Evolutionary conservation across 2,888 invertebrate genomes (phyloP).

Genomic region (Alsophila aescularia): DNA sequence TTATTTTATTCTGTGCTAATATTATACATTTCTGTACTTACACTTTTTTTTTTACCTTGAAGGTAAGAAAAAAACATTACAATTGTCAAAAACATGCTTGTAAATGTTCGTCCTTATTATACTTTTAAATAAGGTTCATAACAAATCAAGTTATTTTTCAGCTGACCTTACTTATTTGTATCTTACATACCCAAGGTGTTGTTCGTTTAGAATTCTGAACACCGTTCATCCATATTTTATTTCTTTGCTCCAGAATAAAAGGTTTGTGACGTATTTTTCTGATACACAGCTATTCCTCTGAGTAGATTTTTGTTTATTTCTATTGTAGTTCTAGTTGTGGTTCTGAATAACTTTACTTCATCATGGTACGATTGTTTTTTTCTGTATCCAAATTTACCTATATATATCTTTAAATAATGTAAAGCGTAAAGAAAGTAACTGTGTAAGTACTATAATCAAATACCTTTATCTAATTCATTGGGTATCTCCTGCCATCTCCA

Average conservation of each 20-base stretch:
- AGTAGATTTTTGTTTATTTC: not conserved
- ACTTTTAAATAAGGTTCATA: slow-evolving; percentile 10
- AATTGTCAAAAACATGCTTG: too few species aligned
- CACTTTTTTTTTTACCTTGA: too few species aligned
- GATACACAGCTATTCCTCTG: slow-evolving; percentile 3
- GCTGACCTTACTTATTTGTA: slow-evolving; percentile 31
- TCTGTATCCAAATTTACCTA: too few species aligned
- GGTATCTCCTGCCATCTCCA: not conserved
- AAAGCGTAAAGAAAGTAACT: too few species aligned
- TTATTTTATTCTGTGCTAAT: too few species aligned
- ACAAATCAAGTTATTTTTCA: slow-evolving; percentile 5
- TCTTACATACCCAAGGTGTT: slow-evolving; percentile 30
- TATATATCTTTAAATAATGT: too few species aligned
- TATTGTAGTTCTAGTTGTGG: too few species aligned
- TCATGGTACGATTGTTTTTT: too few species aligned
- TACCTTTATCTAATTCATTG: not conserved
- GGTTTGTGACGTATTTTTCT: slow-evolving; percentile 23
- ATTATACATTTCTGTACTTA: too few species aligned
- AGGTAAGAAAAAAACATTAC: too few species aligned
- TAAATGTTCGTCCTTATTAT: slow-evolving; percentile 6
- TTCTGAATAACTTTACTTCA: too few species aligned
- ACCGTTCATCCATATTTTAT: slow-evolving; percentile 34
- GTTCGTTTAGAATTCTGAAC: slow-evolving; percentile 34
- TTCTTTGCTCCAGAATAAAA: slow-evolving; percentile 27
- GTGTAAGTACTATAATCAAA: too few species aligned